Percentiles rank a stretch among this genome's conserved stretches.
phyloP scores from a whole-genome alignment of 2,888 invertebrate genomes.

The Hermaeophaga mercurialis region DNA sequence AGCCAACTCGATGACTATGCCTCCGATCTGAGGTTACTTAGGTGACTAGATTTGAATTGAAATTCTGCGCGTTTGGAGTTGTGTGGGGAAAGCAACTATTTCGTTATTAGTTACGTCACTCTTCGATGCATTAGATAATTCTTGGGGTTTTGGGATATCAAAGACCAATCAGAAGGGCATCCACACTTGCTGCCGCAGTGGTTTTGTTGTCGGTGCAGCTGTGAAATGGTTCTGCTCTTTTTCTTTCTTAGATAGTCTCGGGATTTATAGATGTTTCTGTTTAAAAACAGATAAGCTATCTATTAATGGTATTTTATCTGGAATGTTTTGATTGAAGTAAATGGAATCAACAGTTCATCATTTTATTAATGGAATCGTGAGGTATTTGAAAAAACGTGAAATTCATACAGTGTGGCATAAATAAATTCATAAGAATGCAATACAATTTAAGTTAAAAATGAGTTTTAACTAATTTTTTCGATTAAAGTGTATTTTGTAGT shows the following conservation, averaged over 20 bases:
- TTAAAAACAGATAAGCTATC: conserved; percentile 6
- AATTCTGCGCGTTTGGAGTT: conserved; percentile 9
- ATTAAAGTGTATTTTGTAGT: too few relatives aligned
- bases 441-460: too few relatives aligned
- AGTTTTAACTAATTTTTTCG: too few relatives aligned
- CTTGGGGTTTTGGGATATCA: conserved; percentile 21
- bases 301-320: background rate
- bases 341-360: too few relatives aligned
- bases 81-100: conserved; percentile 42
- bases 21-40: conserved; percentile 33
- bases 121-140: background rate
- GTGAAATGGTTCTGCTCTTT: background rate
- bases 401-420: too few relatives aligned
- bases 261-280: background rate
- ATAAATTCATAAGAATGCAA: too few relatives aligned
- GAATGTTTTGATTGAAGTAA: too few relatives aligned
- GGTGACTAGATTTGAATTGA: conserved; percentile 13
- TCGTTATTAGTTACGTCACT: conserved; percentile 15
- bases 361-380: too few relatives aligned
- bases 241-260: background rate
- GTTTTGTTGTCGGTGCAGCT: conserved; percentile 9
- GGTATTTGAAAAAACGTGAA: too few relatives aligned
- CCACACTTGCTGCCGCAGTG: conserved; percentile 1
- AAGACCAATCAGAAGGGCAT: conserved; percentile 19
- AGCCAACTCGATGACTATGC: conserved; percentile 37